Evolutionary conservation across 64 coral and sea anemone genomes (phyloP).

Genomic region (Pachyseris speciosa): DNA sequence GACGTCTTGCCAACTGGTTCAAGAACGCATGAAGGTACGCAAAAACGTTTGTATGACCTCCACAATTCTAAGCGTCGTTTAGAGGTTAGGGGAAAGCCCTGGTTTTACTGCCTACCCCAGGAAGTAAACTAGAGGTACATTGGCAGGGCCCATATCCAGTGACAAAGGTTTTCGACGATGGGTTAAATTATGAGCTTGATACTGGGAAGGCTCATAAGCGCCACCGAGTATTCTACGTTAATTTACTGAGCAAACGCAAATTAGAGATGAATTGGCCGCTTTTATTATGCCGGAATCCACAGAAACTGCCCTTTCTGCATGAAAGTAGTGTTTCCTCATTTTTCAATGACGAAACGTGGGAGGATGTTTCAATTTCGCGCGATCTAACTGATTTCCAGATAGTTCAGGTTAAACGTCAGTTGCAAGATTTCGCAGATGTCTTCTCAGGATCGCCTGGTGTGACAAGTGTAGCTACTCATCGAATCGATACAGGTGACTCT

Average conservation of each 20-base stretch:
- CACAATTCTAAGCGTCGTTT: neutral
- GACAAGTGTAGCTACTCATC: neutral
- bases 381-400: conserved; percentile 7
- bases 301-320: conserved; percentile 8
- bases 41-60: conserved; percentile 35
- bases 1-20: neutral
- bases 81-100: conserved; percentile 43
- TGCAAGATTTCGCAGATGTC: conserved; percentile 34
- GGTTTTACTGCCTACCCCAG: conserved; percentile 16
- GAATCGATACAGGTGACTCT: neutral
- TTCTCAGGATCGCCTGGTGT: conserved; percentile 1
- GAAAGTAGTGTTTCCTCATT: neutral
- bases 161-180: neutral
- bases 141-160: conserved; percentile 58
- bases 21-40: neutral
- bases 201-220: conserved; percentile 18
- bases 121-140: conserved; percentile 43
- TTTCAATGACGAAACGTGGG: neutral
- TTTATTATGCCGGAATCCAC: neutral
- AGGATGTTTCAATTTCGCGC: conserved; percentile 18
- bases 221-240: conserved; percentile 45
- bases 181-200: conserved; percentile 40
- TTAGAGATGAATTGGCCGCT: conserved; percentile 10
- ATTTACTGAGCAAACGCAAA: conserved; percentile 41
- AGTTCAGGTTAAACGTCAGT: neutral